A percentile compares a stretch with the other conserved stretches of the same genome.
Conservation (phyloP, 1,140 invertebrate genomes). For the Eulimnadia texana region DNA sequence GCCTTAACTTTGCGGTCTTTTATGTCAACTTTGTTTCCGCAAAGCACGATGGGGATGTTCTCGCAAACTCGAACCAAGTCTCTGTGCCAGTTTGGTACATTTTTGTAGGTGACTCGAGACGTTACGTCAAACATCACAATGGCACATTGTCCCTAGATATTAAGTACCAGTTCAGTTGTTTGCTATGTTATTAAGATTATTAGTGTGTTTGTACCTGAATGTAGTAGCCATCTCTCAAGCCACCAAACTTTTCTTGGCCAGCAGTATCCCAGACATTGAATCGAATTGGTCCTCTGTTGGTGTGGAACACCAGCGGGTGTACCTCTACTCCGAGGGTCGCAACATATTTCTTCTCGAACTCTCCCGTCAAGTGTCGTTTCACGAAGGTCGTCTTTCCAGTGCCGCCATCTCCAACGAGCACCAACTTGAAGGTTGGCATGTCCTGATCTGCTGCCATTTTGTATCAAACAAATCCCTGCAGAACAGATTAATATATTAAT, state of each 20-base stretch:
- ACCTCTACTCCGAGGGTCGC: conserved; percentile 98
- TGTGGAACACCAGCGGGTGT: conserved; percentile 95
- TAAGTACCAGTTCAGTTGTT: not conserved
- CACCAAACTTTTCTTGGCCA: conserved; percentile 98
- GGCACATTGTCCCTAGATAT: conserved; percentile 72
- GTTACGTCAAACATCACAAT: conserved; percentile 99
- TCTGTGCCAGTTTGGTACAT: conserved; percentile 98
- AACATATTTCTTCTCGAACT: conserved; percentile 99
- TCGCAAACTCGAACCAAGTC: conserved; percentile 97
- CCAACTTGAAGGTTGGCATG: conserved; percentile 86
- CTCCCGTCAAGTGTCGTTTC: conserved; percentile 96
- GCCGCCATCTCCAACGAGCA: conserved; percentile 96
- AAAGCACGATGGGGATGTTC: conserved; percentile 96
- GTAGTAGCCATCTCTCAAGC: conserved; percentile 96
- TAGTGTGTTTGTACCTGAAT: conserved; percentile 56
- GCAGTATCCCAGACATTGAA: conserved; percentile 99
- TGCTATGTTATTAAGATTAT: conserved; percentile 11
- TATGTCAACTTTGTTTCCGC: conserved; percentile 96
- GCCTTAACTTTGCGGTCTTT: conserved; percentile 99
- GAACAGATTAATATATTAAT: no score
- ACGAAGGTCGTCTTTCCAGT: conserved; percentile 99
- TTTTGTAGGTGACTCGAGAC: conserved; percentile 97
- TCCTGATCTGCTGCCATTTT: conserved; percentile 28
- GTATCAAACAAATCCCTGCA: not conserved
- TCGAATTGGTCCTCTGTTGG: conserved; percentile 87